Evolutionary conservation across 2,888 invertebrate species (phyloP), one percentile per base, ranked within the genome.

Genomic region (Thecophora atra): DNA sequence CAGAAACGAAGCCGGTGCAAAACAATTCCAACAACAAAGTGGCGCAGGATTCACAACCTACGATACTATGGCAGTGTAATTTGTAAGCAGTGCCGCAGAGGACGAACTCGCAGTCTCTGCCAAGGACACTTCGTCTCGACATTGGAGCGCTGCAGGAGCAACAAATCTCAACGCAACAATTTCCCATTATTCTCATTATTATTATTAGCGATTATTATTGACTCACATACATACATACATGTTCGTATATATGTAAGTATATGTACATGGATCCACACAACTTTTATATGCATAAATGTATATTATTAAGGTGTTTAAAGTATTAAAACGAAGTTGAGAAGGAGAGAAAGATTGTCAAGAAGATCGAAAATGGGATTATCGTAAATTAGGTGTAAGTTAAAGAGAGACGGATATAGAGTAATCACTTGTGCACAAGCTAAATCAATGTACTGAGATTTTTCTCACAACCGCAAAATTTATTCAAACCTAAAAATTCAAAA

Each of bases 41-140:
- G 88, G 91, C 91, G 90, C 92, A 90, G 94, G 95, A 93, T 93
- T 95, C 94, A 94, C 95, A 94, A 93, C 96, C 94, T 95, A 95
- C 94, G 95, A 96, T 95, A 95, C 95, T 94, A 94, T 96, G 95
- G 96, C 96, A 95, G 95, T 96, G 94, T 96, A 95, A 96, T 91
- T 91, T 95, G 92, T 95, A 94, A 92, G 80, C 78, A 65, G 4
- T 19, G 19, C 7, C 56, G 19, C 6, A 3, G 11, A 24, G n/a
- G 42, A 62, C 63, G 19, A 70, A 60, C 15, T n/a, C n/a, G n/a
- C n/a, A n/a, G n/a, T n/a, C n/a, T n/a, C n/a, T n/a, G n/a, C n/a
- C 24, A 37, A 70, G 28, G 13, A 21, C 11, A n/a, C 37, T 37
- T 37, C 37, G 11, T 37, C 37, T 42, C 2, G 47, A 44, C 30